Conservation (phyloP, 1,140 invertebrate species). For the Dryas iulia region DNA sequence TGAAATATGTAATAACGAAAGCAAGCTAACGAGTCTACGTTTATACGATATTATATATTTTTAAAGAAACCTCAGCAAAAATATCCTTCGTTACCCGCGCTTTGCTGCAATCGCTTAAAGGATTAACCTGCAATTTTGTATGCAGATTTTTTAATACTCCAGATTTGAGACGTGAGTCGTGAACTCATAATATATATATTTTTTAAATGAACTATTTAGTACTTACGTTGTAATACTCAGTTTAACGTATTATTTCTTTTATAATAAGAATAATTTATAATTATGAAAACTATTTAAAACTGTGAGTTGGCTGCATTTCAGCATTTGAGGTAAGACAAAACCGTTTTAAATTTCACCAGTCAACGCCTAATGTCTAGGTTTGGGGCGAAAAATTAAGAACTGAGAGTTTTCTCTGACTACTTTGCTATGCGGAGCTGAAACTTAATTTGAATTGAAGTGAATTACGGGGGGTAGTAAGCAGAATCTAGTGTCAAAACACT, state of each 20-base stretch:
- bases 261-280: no score
- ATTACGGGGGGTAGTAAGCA: no score
- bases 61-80: conserved; percentile 1
- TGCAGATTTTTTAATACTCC: not conserved
- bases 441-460: no score
- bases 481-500: no score
- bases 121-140: conserved; percentile 7
- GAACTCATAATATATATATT: not conserved
- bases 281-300: not conserved
- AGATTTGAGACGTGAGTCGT: not conserved
- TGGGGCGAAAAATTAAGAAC: no score
- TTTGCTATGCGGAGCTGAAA: no score
- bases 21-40: not conserved
- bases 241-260: not conserved
- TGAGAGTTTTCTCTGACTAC: no score
- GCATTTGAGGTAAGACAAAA: not conserved
- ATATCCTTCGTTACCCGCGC: conserved; percentile 3
- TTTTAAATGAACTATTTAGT: not conserved
- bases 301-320: not conserved
- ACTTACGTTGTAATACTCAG: not conserved
- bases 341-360: no score
- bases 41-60: conserved; percentile 1
- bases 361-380: no score
- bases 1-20: conserved; percentile 1
- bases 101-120: not conserved